Evolutionary conservation across 2,797 vertebrate genomes (phyloP).

Genomic region (Neosalanx taihuensis): DNA sequence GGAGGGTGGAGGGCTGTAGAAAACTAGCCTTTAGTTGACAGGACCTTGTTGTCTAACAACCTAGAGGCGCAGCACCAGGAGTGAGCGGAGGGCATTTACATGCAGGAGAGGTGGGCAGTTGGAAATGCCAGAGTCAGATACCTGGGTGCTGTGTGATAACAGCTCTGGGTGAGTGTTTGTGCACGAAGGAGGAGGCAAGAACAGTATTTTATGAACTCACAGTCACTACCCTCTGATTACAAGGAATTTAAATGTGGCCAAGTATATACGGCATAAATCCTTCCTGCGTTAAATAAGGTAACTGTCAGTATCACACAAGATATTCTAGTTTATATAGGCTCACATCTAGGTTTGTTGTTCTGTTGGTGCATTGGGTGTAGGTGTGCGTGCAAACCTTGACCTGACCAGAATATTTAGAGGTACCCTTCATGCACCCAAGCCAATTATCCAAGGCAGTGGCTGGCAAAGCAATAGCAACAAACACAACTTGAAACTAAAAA

Average conservation of each 20-base stretch:
- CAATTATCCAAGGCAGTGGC: background rate
- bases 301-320: constrained; percentile 46
- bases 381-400: background rate
- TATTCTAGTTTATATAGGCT: constrained; percentile 38
- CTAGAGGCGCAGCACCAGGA: constrained; percentile 12
- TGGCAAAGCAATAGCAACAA: no score
- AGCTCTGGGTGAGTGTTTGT: background rate
- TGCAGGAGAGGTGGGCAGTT: constrained; percentile 20
- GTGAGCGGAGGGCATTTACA: constrained; percentile 48
- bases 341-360: background rate
- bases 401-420: background rate
- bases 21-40: constrained; percentile 51
- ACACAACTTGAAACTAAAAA: no score
- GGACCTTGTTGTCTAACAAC: constrained; percentile 31
- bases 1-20: constrained; percentile 34
- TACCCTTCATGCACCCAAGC: background rate
- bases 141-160: constrained; percentile 26
- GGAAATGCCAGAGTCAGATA: constrained; percentile 27
- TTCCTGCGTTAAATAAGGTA: constrained; percentile 50
- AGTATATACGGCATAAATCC: constrained; percentile 59
- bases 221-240: background rate
- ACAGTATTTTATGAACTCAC: constrained; percentile 10
- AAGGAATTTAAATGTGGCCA: no score
- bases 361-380: background rate
- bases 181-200: constrained; percentile 11